These are phyloP conservation scores for Pseudopodoces humilis DNA, from an alignment of 2,113 vertebrate genomes.

Conservation along the genomic window DNA sequence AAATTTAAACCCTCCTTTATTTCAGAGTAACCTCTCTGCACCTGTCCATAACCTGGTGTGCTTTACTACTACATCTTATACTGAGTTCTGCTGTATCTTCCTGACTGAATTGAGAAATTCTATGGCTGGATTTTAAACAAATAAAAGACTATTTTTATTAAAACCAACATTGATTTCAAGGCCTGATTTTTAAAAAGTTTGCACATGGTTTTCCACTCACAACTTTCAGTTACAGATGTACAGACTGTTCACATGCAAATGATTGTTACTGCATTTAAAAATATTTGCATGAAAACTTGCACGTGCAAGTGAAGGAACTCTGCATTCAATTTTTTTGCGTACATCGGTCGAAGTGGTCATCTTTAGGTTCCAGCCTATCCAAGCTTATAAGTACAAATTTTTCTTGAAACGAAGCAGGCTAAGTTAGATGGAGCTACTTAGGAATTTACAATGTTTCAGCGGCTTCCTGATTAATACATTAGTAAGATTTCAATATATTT, in stretches of 20 bases:
- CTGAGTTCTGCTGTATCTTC: not conserved
- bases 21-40: not conserved
- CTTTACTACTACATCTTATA: not conserved
- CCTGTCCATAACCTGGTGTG: not conserved
- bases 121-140: not conserved
- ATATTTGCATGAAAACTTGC: not conserved
- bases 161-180: not conserved
- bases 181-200: not conserved
- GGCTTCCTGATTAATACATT: not conserved
- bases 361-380: not conserved
- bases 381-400: not conserved
- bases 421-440: not conserved
- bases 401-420: not conserved
- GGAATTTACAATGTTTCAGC: not conserved
- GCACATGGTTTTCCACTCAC: accelerated
- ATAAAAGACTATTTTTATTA: not conserved
- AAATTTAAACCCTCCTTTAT: not conserved
- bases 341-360: not conserved
- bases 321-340: not conserved
- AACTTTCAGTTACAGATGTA: not conserved
- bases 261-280: not conserved
- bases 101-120: not conserved
- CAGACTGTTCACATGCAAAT: not conserved
- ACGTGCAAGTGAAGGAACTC: not conserved
- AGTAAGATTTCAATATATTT: not conserved